Evolutionary conservation across 2,888 invertebrate species (phyloP), one percentile per base, ranked within the genome.

Genomic region (Bombylius discolor): DNA sequence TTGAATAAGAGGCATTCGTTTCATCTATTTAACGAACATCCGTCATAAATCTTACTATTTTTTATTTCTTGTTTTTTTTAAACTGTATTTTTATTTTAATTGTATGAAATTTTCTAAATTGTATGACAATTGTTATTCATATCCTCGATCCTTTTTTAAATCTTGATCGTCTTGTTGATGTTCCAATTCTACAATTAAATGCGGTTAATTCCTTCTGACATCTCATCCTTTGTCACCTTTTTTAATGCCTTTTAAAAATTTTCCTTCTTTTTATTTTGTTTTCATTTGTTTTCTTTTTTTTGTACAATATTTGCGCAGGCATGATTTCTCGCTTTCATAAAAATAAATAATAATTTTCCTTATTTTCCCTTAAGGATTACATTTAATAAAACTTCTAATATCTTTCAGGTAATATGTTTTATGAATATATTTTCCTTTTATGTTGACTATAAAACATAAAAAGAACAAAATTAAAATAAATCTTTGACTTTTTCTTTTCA

Each of bases 191-290:
- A 42, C 51, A 44, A 31, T 13, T 44, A 51, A 51, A 51, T 51
- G 51, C 44, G 51, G 51, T 51, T 51, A 51, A 51, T 51, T 23
- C 51, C 51, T 51, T 44, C 51, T 51, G 51, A 51, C 51, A 42
- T 51, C 31, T 51, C 32, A 13, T 44, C 51, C 51, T 51, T 51
- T 51, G 44, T 51, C 44, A 31, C 51, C 44, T 23, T 50, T 50
- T 50, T 14, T 23, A 36, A 50, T n/a, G 23, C 39, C 14, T 34
- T 50, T 50, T 50, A 50, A 50, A 39, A 33, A 32, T 33, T 33
- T 5, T 11, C 34, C 31, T 12, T 49, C 32, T 23, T 31, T 13
- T n/a, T n/a, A 34, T 12, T 36, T 34, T 49, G n/a, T 36, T 4
- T 11, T 11, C 12, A 4, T 11, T 11, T 8, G 12, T 42, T 11